Percentiles rank a stretch among this genome's conserved stretches.
These are phyloP conservation scores for Sorex araneus DNA, from an alignment of 2,113 vertebrate species.

Conservation along the genomic window DNA sequence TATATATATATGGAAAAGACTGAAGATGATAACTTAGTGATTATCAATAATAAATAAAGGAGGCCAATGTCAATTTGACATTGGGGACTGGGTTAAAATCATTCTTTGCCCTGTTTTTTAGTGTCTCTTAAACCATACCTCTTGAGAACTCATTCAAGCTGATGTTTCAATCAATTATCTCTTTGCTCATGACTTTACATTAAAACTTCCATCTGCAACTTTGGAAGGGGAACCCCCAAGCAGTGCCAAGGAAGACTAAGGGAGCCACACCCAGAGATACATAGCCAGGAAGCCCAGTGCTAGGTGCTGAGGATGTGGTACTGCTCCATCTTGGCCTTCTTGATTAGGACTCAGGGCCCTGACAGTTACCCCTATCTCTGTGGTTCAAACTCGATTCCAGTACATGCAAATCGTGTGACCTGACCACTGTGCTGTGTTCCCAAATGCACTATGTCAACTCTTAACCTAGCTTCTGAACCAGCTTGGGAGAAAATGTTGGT, in stretches of 20 bases:
- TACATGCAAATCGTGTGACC: no score
- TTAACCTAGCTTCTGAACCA: neutral
- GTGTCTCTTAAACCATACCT: neutral
- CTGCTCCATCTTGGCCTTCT: no score
- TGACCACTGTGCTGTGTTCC: no score
- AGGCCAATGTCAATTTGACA: neutral
- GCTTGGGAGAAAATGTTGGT: neutral
- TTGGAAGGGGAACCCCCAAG: neutral
- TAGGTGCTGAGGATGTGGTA: no score
- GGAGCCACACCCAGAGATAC: no score
- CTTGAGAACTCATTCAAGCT: neutral
- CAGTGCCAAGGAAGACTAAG: no score
- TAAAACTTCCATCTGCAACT: neutral
- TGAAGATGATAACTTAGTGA: neutral
- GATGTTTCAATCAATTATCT: slow-evolving; percentile 14
- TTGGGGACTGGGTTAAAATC: neutral
- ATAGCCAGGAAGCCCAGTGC: no score
- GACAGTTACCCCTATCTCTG: no score
- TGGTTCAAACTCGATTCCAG: no score
- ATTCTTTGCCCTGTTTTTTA: neutral
- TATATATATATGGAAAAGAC: neutral
- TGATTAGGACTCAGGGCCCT: no score
- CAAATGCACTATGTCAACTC: no score
- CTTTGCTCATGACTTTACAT: neutral
- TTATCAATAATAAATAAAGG: neutral